phyloP scores from a whole-genome alignment of 2,797 vertebrate species.

The Syncerus caffer region DNA sequence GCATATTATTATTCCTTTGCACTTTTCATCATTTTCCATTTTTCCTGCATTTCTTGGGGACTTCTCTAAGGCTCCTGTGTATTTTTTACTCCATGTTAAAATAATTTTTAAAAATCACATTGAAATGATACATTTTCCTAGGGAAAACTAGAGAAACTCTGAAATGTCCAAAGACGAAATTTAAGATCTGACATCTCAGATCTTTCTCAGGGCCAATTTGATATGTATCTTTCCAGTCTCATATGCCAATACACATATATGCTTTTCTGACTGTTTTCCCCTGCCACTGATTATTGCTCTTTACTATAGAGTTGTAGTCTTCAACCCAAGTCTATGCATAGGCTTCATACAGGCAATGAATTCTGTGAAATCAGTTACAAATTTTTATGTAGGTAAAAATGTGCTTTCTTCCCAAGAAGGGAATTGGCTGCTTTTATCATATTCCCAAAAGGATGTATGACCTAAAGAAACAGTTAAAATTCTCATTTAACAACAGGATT shows the following conservation, averaged over 20 bases:
- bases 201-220: not conserved
- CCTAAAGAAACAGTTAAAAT: not conserved
- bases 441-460: not conserved
- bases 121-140: not conserved
- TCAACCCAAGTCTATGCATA: not conserved
- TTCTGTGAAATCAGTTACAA: not conserved
- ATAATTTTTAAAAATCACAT: not conserved
- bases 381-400: not conserved
- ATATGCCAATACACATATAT: not conserved
- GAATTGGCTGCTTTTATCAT: not conserved
- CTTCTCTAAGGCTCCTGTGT: not conserved
- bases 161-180: not conserved
- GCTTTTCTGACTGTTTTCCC: not conserved
- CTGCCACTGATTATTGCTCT: not conserved
- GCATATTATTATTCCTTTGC: not conserved
- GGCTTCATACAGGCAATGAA: not conserved
- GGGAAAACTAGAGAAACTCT: not conserved
- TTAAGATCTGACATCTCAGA: not conserved
- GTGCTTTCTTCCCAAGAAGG: not conserved
- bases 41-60: not conserved
- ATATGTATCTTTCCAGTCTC: not conserved
- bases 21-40: not conserved
- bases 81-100: not conserved
- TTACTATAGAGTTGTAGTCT: not conserved
- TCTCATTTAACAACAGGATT: not conserved